These are phyloP conservation scores for Cyprinus carpio DNA, from an alignment of 2,113 vertebrate species.

Conservation along the genomic window DNA sequence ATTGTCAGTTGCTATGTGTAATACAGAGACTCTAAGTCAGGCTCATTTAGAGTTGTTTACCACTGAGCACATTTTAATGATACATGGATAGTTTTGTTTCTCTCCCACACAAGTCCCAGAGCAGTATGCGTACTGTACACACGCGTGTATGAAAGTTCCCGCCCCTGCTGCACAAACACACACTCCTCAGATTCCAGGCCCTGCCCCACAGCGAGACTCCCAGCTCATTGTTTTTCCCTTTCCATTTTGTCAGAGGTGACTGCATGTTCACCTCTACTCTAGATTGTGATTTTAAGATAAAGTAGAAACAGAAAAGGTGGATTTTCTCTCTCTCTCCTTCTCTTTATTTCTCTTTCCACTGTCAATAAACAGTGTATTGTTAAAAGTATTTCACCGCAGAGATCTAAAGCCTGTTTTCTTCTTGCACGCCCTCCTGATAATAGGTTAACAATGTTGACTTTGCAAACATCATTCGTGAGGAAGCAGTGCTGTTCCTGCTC, in stretches of 20 bases:
- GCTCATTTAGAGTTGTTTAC: slow-evolving; percentile 62
- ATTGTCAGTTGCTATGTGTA: slow-evolving; percentile 39
- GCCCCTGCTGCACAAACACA: slow-evolving; percentile 64
- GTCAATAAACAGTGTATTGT: slow-evolving; percentile 76
- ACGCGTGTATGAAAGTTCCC: slow-evolving; percentile 2
- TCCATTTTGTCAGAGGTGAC: slow-evolving; percentile 43
- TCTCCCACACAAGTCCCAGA: slow-evolving; percentile 21
- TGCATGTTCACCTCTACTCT: neutral
- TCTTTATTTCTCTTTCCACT: slow-evolving; percentile 25
- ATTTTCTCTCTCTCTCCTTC: slow-evolving; percentile 4
- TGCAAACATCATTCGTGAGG: slow-evolving; percentile 97
- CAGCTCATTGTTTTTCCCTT: slow-evolving; percentile 69
- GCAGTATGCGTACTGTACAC: neutral
- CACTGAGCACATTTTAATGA: slow-evolving; percentile 13
- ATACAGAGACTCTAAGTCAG: slow-evolving; percentile 53
- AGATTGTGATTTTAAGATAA: slow-evolving; percentile 9
- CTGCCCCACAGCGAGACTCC: slow-evolving; percentile 58
- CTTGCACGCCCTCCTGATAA: slow-evolving; percentile 1
- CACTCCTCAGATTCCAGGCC: slow-evolving; percentile 57
- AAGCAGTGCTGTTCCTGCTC: slow-evolving; percentile 95
- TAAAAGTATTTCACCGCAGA: slow-evolving; percentile 42
- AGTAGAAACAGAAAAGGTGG: slow-evolving; percentile 2
- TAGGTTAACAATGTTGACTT: slow-evolving; percentile 99
- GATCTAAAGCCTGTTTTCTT: neutral
- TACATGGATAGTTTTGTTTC: slow-evolving; percentile 37